Base-by-base conservation (phyloP, 2,113 vertebrate species). In the Urocolius indicus region DNA sequence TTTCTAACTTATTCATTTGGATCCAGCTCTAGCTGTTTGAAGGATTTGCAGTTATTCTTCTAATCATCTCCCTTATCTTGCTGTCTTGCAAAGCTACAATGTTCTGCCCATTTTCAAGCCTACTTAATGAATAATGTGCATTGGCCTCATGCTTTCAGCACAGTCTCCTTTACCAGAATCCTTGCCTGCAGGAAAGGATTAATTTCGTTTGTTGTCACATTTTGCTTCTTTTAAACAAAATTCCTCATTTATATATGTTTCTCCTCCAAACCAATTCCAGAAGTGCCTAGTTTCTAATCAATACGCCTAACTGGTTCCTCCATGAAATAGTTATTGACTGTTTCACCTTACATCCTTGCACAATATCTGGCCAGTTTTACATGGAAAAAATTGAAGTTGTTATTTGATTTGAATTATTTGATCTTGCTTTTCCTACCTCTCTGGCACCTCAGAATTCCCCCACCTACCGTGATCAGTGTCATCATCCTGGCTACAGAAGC, bases 1-100 rank as follows among this genome's bases (percentile, higher is more conserved):
- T 86, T 92, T 86, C 76, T 81, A 92, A 78, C 76, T 94, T 87
- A 78, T 51, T 87, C 30, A 62, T 63, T 92, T 90, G 45, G 26
- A 59, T 84, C 83, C 83, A 95, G 5, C 73, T 89, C 90, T 5
- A 74, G 59, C 65, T 91, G 16, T 78, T 87, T 74, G 89, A 93
- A 91, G 83, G 80, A 87, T 94, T 92, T 92, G 59, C 72, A 86
- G 48, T 86, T 93, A 80, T 84, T 93, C 74, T 91, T 90, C 91
- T 92, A 94, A 93, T 89, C 89, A 87, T 38, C 10, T 92, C 86
- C 38, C 65, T 94, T 96, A 90, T 84, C 95, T 95, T 54, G 8
- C 49, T 0, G 4, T 80, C 93, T 90, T 89, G 46, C 61, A 80
- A 94, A 94, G 76, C 61, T 51, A 59, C 65, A n/a, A 71, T 43